A percentile compares a stretch with the other conserved stretches of the same genome.
Evolutionary conservation across 2,113 vertebrate species (phyloP).

Genomic region (Bufo bufo): DNA sequence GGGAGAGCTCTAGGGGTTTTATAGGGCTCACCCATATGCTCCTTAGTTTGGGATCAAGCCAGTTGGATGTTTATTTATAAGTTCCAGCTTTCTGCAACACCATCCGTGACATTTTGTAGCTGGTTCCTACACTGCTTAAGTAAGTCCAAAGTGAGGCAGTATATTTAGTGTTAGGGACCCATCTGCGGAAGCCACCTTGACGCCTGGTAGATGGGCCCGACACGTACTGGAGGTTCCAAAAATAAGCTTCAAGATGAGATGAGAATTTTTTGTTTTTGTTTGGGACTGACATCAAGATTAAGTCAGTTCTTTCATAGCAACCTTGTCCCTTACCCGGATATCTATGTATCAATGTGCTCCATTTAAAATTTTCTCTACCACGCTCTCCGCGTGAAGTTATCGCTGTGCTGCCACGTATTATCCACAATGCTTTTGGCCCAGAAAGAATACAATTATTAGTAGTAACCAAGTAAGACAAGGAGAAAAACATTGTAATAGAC

Average conservation of each 20-base stretch:
- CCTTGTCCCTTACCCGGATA: neutral
- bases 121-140: no score
- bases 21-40: no score
- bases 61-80: no score
- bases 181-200: no score
- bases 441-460: conserved; percentile 29
- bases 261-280: neutral
- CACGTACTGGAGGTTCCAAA: neutral
- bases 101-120: no score
- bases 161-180: no score
- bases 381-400: neutral
- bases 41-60: no score
- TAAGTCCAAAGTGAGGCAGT: no score
- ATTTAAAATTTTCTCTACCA: neutral
- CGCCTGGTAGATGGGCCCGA: no score
- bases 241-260: neutral
- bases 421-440: neutral
- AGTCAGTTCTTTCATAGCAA: neutral
- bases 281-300: neutral
- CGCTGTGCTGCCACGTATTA: neutral
- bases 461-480: conserved; percentile 16
- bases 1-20: no score
- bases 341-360: neutral
- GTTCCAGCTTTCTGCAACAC: no score
- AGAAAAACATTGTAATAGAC: conserved; percentile 33